Conservation (phyloP, 2,888 invertebrate genomes). For the Aleiodes leptofemur region DNA sequence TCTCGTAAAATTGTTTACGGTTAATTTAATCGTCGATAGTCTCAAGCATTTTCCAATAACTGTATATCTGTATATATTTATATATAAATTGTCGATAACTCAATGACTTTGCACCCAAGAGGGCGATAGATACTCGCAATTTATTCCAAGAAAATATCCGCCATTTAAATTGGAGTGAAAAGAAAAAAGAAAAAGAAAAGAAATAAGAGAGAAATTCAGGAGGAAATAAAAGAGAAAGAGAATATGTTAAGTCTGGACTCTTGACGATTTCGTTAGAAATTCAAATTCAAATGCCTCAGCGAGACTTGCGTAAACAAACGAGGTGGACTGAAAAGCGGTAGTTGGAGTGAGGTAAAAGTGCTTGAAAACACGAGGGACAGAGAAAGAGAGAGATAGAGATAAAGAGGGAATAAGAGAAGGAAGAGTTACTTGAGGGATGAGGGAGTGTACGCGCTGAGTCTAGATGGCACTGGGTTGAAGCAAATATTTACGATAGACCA, state of each 20-base stretch:
- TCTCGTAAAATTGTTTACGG: slow-evolving; percentile 24
- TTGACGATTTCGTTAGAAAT: slow-evolving; percentile 50
- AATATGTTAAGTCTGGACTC: slow-evolving; percentile 11
- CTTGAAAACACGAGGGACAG: slow-evolving; percentile 29
- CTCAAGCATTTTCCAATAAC: slow-evolving; percentile 4
- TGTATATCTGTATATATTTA: neutral
- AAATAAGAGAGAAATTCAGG: neutral
- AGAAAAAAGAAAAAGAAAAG: neutral
- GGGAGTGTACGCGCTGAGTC: slow-evolving; percentile 48
- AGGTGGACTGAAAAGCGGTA: slow-evolving; percentile 47
- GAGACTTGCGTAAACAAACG: slow-evolving; percentile 61
- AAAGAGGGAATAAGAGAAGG: slow-evolving; percentile 2
- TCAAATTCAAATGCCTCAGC: slow-evolving; percentile 65
- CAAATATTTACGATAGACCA: slow-evolving; percentile 69
- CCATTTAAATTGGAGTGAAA: slow-evolving; percentile 4
- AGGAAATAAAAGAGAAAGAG: neutral
- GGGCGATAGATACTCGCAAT: slow-evolving; percentile 11
- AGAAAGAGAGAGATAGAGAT: slow-evolving; percentile 1
- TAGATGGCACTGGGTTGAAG: slow-evolving; percentile 51
- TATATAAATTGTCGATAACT: slow-evolving; percentile 34
- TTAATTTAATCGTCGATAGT: slow-evolving; percentile 37
- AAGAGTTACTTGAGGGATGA: slow-evolving; percentile 27
- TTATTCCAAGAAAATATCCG: slow-evolving; percentile 20
- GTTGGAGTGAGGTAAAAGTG: slow-evolving; percentile 38
- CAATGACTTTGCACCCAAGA: slow-evolving; percentile 43